A percentile compares a stretch with the other conserved stretches of the same genome.
Conservation (phyloP, 2,888 invertebrate species). For the Pseudanteris insignis region DNA sequence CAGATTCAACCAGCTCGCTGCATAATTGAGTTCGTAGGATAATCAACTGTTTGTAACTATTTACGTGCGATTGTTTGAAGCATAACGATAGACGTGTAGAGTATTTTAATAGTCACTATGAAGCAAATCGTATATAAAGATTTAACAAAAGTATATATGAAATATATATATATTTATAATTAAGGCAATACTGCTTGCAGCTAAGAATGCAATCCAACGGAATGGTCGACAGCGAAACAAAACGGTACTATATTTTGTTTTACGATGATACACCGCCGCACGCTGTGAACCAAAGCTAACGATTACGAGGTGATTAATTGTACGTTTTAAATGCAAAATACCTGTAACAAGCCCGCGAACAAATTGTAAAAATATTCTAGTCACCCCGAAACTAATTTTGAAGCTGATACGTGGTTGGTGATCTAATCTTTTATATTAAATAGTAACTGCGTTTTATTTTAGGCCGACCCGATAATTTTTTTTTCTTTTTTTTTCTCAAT, state of each 20-base stretch:
- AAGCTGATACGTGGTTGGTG: too few relatives aligned
- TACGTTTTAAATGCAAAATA: conserved; percentile 55
- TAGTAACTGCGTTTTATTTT: too few relatives aligned
- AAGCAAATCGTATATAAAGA: conserved; percentile 36
- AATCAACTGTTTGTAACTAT: conserved; percentile 21
- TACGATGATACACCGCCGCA: conserved; percentile 48
- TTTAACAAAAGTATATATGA: conserved; percentile 32
- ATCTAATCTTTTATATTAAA: too few relatives aligned
- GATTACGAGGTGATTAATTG: conserved; percentile 50
- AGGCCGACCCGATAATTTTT: too few relatives aligned
- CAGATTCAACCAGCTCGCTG: conserved; percentile 21
- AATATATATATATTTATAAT: conserved; percentile 40
- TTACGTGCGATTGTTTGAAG: conserved; percentile 35
- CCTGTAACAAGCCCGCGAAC: conserved; percentile 53
- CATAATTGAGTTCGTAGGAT: conserved; percentile 28
- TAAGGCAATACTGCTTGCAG: conserved; percentile 42
- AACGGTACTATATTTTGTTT: conserved; percentile 47
- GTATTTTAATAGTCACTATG: conserved; percentile 42
- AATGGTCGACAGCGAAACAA: conserved; percentile 46
- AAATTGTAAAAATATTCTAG: conserved; percentile 65
- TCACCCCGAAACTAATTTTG: conserved; percentile 62
- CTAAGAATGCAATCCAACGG: conserved; percentile 51
- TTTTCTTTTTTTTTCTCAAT: conserved; percentile 56
- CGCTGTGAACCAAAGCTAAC: conserved; percentile 65
- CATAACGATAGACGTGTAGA: conserved; percentile 39